These are phyloP conservation scores for Limnothrissa miodon DNA, from an alignment of 2,113 vertebrate genomes.

Conservation along the genomic window DNA sequence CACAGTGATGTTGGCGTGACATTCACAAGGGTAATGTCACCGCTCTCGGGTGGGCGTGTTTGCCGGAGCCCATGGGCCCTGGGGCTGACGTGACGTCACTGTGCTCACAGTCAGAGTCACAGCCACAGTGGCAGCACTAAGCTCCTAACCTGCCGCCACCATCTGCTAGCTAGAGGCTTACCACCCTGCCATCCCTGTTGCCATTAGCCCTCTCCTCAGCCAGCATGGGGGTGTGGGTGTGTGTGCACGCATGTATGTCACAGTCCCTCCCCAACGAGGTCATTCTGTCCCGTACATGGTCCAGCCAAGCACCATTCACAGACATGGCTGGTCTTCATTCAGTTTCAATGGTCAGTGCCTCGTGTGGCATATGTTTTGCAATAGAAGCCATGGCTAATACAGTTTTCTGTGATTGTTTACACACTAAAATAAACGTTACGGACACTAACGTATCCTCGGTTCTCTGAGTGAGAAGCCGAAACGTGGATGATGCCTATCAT, in stretches of 20 bases:
- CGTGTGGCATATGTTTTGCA: neutral
- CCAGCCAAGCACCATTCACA: neutral
- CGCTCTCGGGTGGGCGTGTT: neutral
- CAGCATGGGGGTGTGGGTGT: neutral
- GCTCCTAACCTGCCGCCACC: constrained; percentile 24
- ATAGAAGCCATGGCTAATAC: neutral
- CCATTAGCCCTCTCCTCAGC: neutral
- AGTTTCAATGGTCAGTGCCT: neutral
- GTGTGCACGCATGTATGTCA: neutral
- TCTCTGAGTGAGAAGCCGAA: no score
- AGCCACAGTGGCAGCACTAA: constrained; percentile 3
- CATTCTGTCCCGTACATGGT: neutral
- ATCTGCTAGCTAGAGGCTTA: constrained; percentile 14
- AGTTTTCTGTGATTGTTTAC: no score
- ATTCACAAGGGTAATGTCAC: neutral
- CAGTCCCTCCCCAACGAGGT: neutral
- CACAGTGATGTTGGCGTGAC: neutral
- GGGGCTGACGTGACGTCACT: constrained; percentile 18
- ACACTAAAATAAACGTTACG: no score
- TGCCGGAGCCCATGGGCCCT: neutral
- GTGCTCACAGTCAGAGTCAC: neutral
- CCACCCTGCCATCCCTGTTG: neutral
- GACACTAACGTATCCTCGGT: no score
- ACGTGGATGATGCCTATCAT: no score
- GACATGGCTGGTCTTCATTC: neutral